These are phyloP conservation scores for Rutpela maculata DNA, from an alignment of 2,888 invertebrate species.

Conservation along the genomic window DNA sequence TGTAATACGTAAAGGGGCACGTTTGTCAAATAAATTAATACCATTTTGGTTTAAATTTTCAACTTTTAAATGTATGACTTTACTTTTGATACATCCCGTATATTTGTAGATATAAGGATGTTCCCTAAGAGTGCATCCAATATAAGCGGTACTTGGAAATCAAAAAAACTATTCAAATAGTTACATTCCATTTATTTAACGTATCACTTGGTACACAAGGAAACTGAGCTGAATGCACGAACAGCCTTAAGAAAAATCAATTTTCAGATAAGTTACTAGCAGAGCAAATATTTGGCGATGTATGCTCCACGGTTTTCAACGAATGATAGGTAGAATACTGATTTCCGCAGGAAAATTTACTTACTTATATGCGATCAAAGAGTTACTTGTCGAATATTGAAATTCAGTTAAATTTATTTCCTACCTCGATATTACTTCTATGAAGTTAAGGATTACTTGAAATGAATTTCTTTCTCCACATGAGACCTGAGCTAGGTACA, in stretches of 20 bases:
- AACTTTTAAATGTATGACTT: no score
- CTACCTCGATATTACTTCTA: neutral
- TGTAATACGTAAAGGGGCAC: no score
- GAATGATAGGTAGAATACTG: conserved; percentile 49
- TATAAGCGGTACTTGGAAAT: neutral
- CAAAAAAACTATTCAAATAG: neutral
- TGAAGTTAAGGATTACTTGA: neutral
- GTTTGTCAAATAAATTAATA: no score
- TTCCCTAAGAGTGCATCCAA: neutral
- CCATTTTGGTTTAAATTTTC: no score
- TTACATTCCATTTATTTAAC: conserved; percentile 18
- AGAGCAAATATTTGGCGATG: conserved; percentile 53
- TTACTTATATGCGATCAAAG: conserved; percentile 34
- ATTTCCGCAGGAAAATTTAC: conserved; percentile 36
- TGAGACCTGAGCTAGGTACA: no score
- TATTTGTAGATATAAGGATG: neutral
- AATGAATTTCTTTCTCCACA: neutral
- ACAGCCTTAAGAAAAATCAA: conserved; percentile 51
- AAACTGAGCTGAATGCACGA: conserved; percentile 46
- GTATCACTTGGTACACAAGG: conserved; percentile 10
- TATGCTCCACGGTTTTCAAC: conserved; percentile 42
- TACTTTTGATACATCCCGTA: no score
- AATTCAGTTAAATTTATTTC: conserved; percentile 21
- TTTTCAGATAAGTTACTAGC: conserved; percentile 49
- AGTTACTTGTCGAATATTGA: conserved; percentile 21